Base-by-base conservation (phyloP, 2,113 vertebrate genomes). In the Corythornis madagascariensis region DNA sequence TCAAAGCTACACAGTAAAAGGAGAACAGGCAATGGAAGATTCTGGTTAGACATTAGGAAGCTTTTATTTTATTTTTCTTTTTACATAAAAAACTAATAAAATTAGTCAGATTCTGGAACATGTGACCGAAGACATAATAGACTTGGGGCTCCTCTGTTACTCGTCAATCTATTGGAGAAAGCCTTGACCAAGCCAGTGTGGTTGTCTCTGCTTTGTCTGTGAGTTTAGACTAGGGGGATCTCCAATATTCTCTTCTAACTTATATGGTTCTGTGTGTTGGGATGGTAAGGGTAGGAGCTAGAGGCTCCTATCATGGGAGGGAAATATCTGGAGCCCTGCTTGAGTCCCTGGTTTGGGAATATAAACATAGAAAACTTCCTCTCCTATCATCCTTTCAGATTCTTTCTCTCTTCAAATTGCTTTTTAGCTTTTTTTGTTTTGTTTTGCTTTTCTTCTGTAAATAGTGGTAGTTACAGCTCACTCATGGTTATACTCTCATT, bases 401-500 rank as follows among this genome's bases (percentile, higher is more conserved):
- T 76, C 19, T 52, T 53, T 73, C 26, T 73, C 26, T 66, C n/a
- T 87, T 83, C 16, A 63, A 57, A 40, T 38, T 33, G 4, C 5
- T 1, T 50, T 50, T 13, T 38, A 38, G 38, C 38, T 38, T 38
- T 35, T 35, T 35, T 38, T 38, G 38, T 18, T n/a, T 59, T 79
- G 45, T n/a, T 18, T 20, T 57, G 33, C n/a, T 55, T 43, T 43
- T 1, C 9, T 53, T 24, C 64, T 86, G 24, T 22, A 66, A 61
- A 45, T 55, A 16, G 29, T 0, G 21, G 29, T 26, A 33, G 11
- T 48, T 73, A 31, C 4, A 22, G 20, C 22, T 83, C 28, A 24
- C 0, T 47, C n/a, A 24, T 1, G 0, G 9, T 24, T 72, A 3
- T 70, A 86, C 69, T 61, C 25, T 40, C 7, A 0, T n/a, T 61